These are phyloP conservation scores for Plebejus melissa DNA, from an alignment of 2,888 invertebrate species.

Conservation along the genomic window DNA sequence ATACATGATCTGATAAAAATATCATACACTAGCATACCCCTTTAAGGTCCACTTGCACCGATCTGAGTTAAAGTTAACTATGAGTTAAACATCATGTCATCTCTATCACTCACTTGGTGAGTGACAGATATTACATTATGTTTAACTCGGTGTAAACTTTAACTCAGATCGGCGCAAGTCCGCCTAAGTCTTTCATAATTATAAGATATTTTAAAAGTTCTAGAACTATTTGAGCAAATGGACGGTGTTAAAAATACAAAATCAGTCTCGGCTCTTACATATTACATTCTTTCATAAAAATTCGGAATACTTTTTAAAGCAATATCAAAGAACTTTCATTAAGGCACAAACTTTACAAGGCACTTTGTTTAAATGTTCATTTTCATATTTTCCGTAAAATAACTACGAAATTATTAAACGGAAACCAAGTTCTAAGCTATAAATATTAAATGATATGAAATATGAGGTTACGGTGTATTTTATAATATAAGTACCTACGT, in stretches of 20 bases:
- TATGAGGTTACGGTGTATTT: conserved; percentile 3
- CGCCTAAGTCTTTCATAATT: background rate
- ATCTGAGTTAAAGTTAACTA: too few species aligned
- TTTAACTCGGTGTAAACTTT: too few species aligned
- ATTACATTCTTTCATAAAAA: background rate
- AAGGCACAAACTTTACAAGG: conserved; percentile 12
- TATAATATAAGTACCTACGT: background rate
- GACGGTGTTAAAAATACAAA: background rate
- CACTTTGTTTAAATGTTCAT: conserved; percentile 1
- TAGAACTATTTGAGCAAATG: background rate
- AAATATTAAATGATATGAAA: conserved; percentile 21
- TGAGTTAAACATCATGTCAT: too few species aligned
- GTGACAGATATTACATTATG: too few species aligned
- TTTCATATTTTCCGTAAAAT: conserved; percentile 18
- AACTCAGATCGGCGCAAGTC: too few species aligned
- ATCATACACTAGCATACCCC: too few species aligned
- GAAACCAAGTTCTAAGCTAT: conserved; percentile 17
- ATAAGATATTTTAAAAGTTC: background rate
- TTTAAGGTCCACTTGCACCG: too few species aligned
- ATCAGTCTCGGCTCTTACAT: background rate
- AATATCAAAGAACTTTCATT: background rate
- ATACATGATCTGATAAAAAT: too few species aligned
- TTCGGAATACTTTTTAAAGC: background rate
- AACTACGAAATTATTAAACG: conserved; percentile 18
- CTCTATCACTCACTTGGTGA: too few species aligned